Evolutionary conservation across 35 echinoderm and acorn worm genomes (phyloP), one percentile per base, ranked within the genome.

Genomic region (Lytechinus pictus): DNA sequence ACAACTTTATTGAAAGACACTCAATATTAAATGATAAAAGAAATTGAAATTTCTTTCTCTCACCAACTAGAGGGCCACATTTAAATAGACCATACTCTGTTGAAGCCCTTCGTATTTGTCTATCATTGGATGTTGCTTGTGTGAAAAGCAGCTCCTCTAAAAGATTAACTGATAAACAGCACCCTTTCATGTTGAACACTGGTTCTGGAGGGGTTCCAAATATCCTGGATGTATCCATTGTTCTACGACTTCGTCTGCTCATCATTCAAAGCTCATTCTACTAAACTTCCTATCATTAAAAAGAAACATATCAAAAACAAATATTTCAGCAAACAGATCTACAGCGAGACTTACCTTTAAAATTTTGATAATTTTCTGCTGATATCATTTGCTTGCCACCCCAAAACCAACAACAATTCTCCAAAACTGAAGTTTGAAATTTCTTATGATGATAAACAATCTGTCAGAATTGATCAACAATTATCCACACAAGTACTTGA

Each of bases 141-240:
- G 86, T 95, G 72, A 92, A 44, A 27, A 96, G 79, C 56, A 97
- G 86, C 4, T 96, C 95, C 94, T 97, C 97, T 13, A 97, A 87
- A 21, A 97, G 94, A 9, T 95, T 95, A 19, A 86, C 13, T 93
- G 95, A 92, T 79, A 97, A 71, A 91, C 97, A 96, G 66, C 94
- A 86, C 21, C 96, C 96, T 92, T 97, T 93, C 21, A 94, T 92
- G 93, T 97, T 96, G 86, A 97, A 97, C 10, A 97, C 55, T 86
- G 97, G 97, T 55, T 97, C 97, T 94, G 97, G 94, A 57, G 97
- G 97, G 54, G 94, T 96, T 44, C 95, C 97, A 95, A 97, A 97
- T 95, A 97, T 97, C 88, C 52, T 44, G 52, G 88, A 90, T 4
- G 19, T 16, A 79, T 79, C 66, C 66, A 79, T 79, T 8, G 19